A percentile compares a stretch with the other conserved stretches of the same genome.
Conservation (phyloP, 1,140 invertebrate species). For the Drosophila pandora region DNA sequence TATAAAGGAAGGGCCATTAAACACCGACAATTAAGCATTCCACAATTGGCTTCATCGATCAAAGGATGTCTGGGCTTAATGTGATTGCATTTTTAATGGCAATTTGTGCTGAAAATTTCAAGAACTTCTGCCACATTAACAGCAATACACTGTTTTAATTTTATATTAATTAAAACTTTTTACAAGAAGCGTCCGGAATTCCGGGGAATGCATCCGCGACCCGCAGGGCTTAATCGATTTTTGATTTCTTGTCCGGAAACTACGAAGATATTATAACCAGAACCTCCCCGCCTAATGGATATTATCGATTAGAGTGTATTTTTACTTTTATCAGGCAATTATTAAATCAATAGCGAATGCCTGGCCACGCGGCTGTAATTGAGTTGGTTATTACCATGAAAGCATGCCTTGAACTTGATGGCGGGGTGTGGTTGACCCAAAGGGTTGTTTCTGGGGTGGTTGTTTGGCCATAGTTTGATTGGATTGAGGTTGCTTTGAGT, state of each 20-base stretch:
- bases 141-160: conserved; percentile 33
- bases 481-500: conserved; percentile 3
- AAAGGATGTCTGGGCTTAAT: conserved; percentile 41
- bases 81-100: conserved; percentile 47
- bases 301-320: conserved; percentile 56
- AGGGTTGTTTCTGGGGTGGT: conserved; percentile 26
- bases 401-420: conserved; percentile 66
- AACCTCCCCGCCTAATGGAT: conserved; percentile 38
- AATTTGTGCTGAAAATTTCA: conserved; percentile 39
- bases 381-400: conserved; percentile 37
- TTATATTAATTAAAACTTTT: conserved; percentile 70
- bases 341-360: conserved; percentile 61
- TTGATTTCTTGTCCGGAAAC: conserved; percentile 69
- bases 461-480: conserved; percentile 31
- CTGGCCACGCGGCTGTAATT: conserved; percentile 29
- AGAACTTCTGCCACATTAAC: conserved; percentile 50
- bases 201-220: conserved; percentile 13
- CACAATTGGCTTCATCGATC: conserved; percentile 50
- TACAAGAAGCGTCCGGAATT: conserved; percentile 18
- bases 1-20: conserved; percentile 26
- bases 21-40: conserved; percentile 44
- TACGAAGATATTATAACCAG: neutral
- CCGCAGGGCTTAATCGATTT: conserved; percentile 70
- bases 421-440: conserved; percentile 21
- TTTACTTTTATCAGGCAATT: conserved; percentile 56